A percentile compares a stretch with the other conserved stretches of the same genome.
These are phyloP conservation scores for Piaya cayana DNA, from an alignment of 2,113 vertebrate species.

Conservation along the genomic window DNA sequence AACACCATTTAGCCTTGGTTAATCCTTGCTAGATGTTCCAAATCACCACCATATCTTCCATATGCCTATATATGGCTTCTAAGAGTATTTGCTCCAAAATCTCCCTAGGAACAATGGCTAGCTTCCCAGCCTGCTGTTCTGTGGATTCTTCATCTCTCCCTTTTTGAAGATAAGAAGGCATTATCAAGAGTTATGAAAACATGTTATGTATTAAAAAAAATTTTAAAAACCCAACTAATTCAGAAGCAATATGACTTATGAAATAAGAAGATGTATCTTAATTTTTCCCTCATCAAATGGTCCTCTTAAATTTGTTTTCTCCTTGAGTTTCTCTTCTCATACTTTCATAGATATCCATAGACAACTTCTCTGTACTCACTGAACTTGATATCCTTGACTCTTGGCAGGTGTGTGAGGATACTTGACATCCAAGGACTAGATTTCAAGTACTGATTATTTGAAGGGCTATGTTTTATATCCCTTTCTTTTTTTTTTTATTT, in stretches of 20 bases:
- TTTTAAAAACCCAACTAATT: not conserved
- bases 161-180: not conserved
- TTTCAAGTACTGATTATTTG: not conserved
- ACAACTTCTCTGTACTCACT: not conserved
- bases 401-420: not conserved
- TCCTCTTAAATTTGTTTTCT: not conserved
- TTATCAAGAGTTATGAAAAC: not conserved
- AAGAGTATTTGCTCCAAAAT: not conserved
- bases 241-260: not conserved
- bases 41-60: no score
- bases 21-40: not conserved
- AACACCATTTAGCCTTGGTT: not conserved
- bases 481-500: not conserved
- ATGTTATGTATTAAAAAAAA: not conserved
- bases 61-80: no score
- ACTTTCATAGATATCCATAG: not conserved
- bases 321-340: not conserved
- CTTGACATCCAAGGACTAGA: not conserved
- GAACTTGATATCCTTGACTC: accelerated
- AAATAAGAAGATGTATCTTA: not conserved
- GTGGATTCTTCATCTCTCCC: not conserved
- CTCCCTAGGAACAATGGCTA: not conserved
- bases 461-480: not conserved
- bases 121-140: not conserved
- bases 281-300: not conserved